Evolutionary conservation across 2,797 vertebrate species (phyloP).

Genomic region (Sebastes matsubarae): DNA sequence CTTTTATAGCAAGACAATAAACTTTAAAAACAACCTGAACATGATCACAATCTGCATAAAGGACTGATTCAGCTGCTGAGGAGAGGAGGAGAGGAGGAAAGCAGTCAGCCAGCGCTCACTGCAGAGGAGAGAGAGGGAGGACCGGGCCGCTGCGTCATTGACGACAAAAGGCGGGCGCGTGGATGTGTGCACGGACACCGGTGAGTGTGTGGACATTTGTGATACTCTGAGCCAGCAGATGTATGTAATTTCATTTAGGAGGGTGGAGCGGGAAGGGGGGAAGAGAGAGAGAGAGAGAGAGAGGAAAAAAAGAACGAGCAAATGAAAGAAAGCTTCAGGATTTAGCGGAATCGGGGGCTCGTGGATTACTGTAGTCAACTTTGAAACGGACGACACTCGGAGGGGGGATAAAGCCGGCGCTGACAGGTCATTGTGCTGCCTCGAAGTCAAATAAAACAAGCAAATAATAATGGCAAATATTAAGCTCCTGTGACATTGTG

Average conservation of each 20-base stretch:
- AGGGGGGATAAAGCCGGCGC: constrained; percentile 79
- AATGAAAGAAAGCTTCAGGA: constrained; percentile 81
- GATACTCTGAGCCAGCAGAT: constrained; percentile 89
- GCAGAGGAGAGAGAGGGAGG: constrained; percentile 52
- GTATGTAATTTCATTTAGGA: constrained; percentile 89
- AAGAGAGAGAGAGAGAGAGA: not conserved
- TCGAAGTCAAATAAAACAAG: constrained; percentile 87
- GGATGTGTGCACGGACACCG: constrained; percentile 61
- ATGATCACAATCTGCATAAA: constrained; percentile 8
- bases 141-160: constrained; percentile 67
- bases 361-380: constrained; percentile 86
- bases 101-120: constrained; percentile 55
- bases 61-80: not conserved
- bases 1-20: not conserved
- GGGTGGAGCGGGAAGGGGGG: constrained; percentile 29
- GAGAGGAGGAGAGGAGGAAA: not conserved
- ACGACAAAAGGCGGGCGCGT: constrained; percentile 59
- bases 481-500: constrained; percentile 87
- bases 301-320: constrained; percentile 10
- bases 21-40: not conserved
- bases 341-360: constrained; percentile 86
- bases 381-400: constrained; percentile 83
- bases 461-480: constrained; percentile 88
- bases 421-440: constrained; percentile 85
- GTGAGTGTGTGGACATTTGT: constrained; percentile 72